phyloP scores from a whole-genome alignment of 2,888 invertebrate genomes.

The Willowsia nigromaculata region DNA sequence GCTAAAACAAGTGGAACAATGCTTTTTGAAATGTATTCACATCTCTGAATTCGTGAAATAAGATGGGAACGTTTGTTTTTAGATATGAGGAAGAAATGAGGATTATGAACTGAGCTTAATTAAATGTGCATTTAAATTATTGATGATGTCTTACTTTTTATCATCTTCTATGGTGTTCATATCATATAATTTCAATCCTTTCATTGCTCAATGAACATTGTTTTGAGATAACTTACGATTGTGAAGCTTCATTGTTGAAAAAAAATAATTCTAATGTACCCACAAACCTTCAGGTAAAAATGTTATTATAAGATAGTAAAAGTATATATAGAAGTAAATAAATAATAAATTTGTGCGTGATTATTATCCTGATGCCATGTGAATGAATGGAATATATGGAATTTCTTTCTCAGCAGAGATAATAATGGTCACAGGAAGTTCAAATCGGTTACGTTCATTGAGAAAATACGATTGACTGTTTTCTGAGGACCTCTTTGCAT shows the following conservation, averaged over 20 bases:
- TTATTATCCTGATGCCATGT: neutral
- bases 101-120: neutral
- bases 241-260: no score
- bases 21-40: neutral
- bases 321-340: no score
- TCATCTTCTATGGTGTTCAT: neutral
- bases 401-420: neutral
- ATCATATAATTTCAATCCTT: no score
- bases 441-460: slow-evolving; percentile 42
- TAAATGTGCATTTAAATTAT: neutral
- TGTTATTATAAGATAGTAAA: no score
- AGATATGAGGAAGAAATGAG: neutral
- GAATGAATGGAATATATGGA: slow-evolving; percentile 24
- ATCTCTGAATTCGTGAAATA: neutral
- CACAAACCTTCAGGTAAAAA: no score
- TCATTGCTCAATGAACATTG: no score
- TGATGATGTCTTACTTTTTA: neutral
- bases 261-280: no score
- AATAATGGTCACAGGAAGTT: slow-evolving; percentile 34
- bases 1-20: no score
- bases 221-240: no score
- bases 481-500: slow-evolving; percentile 1
- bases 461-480: slow-evolving; percentile 1
- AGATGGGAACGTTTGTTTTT: neutral
- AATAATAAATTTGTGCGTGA: no score